phyloP scores from a whole-genome alignment of 2,797 vertebrate species.

The Microhierax caerulescens region DNA sequence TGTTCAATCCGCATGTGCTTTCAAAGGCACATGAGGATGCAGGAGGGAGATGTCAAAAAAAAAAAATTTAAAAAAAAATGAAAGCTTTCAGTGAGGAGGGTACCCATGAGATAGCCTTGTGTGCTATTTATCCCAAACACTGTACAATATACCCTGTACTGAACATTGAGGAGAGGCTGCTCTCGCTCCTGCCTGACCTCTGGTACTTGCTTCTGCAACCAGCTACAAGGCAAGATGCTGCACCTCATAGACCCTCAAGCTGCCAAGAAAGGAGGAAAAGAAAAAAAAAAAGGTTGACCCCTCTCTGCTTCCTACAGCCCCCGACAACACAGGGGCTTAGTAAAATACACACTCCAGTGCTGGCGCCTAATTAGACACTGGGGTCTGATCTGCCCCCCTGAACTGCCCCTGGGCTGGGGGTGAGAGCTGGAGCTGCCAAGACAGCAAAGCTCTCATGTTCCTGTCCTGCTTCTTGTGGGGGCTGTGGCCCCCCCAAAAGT shows the following conservation, averaged over 20 bases:
- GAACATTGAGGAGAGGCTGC: background rate
- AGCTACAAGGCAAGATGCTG: background rate
- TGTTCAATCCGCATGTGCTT: rapidly evolving
- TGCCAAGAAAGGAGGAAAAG: background rate
- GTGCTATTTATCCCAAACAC: background rate
- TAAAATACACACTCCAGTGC: background rate
- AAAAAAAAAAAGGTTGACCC: background rate
- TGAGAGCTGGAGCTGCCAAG: rapidly evolving
- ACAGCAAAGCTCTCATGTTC: background rate
- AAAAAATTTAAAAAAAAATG: background rate
- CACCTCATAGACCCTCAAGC: background rate
- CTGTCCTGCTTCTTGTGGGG: background rate
- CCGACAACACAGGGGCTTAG: rapidly evolving
- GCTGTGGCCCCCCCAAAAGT: background rate
- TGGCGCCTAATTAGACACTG: background rate
- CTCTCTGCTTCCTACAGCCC: background rate
- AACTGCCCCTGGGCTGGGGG: background rate
- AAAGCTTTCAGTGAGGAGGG: background rate
- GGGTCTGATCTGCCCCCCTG: background rate
- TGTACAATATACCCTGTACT: rapidly evolving
- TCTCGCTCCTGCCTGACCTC: background rate
- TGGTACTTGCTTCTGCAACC: background rate
- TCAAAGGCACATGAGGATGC: background rate
- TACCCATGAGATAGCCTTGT: rapidly evolving
- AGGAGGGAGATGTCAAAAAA: background rate